Conservation (phyloP, 2,888 invertebrate genomes). For the Cheilosia vulpina region DNA sequence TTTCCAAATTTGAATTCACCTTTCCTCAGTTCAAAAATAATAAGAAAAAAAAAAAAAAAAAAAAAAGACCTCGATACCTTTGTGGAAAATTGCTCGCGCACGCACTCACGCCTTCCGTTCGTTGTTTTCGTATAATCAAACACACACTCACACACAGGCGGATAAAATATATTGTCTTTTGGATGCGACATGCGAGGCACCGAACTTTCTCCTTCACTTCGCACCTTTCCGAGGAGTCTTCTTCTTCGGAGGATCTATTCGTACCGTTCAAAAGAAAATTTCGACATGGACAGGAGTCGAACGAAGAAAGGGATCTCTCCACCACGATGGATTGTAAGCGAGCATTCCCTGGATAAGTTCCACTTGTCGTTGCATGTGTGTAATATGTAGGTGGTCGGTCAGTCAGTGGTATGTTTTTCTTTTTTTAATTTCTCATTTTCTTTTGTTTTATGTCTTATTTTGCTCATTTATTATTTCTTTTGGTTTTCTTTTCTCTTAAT, state of each 20-base stretch:
- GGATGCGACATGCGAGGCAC: constrained; percentile 28
- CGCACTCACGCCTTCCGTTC: constrained; percentile 5
- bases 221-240: constrained; percentile 51
- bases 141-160: constrained; percentile 29
- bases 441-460: constrained; percentile 29
- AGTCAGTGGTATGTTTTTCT: constrained; percentile 72
- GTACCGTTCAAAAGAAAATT: constrained; percentile 26
- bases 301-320: constrained; percentile 24
- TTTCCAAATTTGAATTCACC: constrained; percentile 47
- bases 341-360: constrained; percentile 48
- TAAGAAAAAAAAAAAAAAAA: background rate
- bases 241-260: constrained; percentile 41
- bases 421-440: constrained; percentile 47
- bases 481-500: background rate
- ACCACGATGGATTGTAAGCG: constrained; percentile 53
- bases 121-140: constrained; percentile 6
- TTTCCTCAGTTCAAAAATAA: constrained; percentile 1
- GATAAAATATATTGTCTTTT: constrained; percentile 38
- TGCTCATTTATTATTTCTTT: constrained; percentile 19
- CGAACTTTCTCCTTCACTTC: constrained; percentile 36
- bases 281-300: constrained; percentile 34
- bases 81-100: background rate
- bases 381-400: constrained; percentile 67
- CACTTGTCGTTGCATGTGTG: constrained; percentile 67
- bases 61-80: background rate